Conservation (phyloP, 2,797 vertebrate genomes). For the Mus caroli region DNA sequence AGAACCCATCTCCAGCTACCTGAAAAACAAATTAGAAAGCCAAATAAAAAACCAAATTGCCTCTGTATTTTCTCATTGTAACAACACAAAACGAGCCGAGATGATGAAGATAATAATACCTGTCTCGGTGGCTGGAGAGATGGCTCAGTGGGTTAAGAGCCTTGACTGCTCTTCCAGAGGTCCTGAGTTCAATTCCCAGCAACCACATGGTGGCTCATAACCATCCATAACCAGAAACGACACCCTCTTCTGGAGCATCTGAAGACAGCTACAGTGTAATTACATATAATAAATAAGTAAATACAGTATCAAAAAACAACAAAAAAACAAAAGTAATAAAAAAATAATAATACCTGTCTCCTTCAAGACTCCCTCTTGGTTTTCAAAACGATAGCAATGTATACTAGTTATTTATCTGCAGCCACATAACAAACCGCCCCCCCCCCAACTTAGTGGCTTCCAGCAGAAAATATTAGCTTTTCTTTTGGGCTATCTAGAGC, state of each 20-base stretch:
- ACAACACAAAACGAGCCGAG: background rate
- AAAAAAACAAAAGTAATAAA: no score
- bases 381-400: conserved; percentile 8
- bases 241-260: no score
- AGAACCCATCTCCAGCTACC: background rate
- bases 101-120: background rate
- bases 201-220: no score
- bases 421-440: background rate
- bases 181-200: no score
- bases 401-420: background rate
- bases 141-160: no score
- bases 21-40: background rate
- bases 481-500: background rate
- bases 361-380: conserved; percentile 11
- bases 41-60: background rate
- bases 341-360: background rate
- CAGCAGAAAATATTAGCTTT: background rate
- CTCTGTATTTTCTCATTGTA: background rate
- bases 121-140: no score
- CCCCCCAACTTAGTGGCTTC: background rate
- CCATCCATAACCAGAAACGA: no score
- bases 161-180: no score
- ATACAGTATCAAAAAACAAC: no score
- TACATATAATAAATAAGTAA: no score
- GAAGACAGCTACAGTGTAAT: no score